Base-by-base conservation (phyloP, 2,888 invertebrate species). In the Orthonychiurus folsomi region DNA sequence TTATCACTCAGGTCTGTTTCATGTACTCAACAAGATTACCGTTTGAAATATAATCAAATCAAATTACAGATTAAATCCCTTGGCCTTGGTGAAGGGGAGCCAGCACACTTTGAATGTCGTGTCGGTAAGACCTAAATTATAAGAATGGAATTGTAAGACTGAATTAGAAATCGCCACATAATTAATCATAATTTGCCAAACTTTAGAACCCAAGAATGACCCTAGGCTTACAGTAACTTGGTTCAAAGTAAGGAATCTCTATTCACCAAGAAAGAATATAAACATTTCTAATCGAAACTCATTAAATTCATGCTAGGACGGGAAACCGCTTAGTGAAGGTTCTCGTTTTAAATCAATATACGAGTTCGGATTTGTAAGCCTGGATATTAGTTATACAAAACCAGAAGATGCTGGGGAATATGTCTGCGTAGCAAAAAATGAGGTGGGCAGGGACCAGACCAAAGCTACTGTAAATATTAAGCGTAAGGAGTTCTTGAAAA, bases 361-460 rank as follows among this genome's bases (percentile, higher is more conserved):
- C 75, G 94, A 95, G 75, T 89, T 95, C 85, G 95, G 94, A 60
- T 93, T 88, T 75, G 93, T 94, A 2, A 89, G 92, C 0, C 81
- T 95, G 75, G 93, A 94, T 72, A 93, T 95, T 74, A 78, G 93
- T 23, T 92, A 93, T 74, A 90, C 93, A 3, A 95, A 95, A 77
- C 86, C 89, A 60, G 94, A 94, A 78, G 94, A 95, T 77, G 89
- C 90, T 18, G 95, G 95, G 59, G 93, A 93, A 80, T 95, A 95
- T 75, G 85, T 89, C 15, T 94, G 94, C 77, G 85, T 89, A 63
- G 95, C 95, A 57, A 84, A 88, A 56, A 95, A 95, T 74, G 88
- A 93, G 67, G 84, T 88, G 67, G 96, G 95, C 59, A 93, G 93
- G 81, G 93, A 91, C 75, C 86, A 86, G 63, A 93, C 93, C 2